Percentiles rank a stretch among this genome's conserved stretches.
Conservation (phyloP, 2,113 vertebrate species). For the Tragulus kanchil region DNA sequence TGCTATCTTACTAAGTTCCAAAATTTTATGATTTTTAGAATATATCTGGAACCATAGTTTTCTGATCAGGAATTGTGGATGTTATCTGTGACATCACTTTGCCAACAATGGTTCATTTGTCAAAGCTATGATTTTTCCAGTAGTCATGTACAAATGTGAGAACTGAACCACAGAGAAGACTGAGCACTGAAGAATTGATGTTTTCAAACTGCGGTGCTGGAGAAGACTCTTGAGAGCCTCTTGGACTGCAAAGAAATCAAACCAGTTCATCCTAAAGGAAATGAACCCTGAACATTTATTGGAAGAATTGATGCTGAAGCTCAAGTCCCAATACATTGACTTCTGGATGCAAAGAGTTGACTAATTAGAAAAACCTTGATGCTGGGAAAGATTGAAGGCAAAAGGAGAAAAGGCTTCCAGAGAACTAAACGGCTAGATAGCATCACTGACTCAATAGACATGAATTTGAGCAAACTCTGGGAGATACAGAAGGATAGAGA, state of each 20-base stretch:
- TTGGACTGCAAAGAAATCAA: background rate
- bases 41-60: background rate
- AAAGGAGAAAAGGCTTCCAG: background rate
- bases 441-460: background rate
- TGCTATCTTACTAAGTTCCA: background rate
- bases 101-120: accelerated
- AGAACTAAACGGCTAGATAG: background rate
- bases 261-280: background rate
- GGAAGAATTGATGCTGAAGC: background rate
- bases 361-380: background rate
- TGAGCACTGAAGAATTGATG: background rate
- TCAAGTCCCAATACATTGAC: background rate
- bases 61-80: background rate
- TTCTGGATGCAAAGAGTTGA: background rate
- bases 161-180: background rate
- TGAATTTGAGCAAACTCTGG: background rate
- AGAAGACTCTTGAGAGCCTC: background rate
- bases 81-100: background rate
- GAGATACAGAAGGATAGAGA: too few species aligned
- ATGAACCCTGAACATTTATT: background rate
- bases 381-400: background rate
- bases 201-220: background rate
- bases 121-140: background rate
- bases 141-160: background rate
- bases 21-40: background rate